Percentiles rank a stretch among this genome's conserved stretches.
These are phyloP conservation scores for Cyanistes caeruleus DNA, from an alignment of 2,113 vertebrate species.

Conservation along the genomic window DNA sequence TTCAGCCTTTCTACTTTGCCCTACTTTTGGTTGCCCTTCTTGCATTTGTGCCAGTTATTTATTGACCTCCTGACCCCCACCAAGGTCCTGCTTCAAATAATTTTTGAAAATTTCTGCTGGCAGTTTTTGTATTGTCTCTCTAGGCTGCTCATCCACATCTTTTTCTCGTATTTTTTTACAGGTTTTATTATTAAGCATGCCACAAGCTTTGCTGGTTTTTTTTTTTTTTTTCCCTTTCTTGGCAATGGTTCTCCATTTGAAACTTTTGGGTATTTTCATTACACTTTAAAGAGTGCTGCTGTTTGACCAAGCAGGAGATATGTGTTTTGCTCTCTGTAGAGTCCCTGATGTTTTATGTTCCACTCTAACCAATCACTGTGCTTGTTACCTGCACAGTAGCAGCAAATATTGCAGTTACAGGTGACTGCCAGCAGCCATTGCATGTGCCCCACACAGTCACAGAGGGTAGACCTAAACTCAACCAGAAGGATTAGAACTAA, in stretches of 20 bases:
- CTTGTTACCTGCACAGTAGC: neutral
- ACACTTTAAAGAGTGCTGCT: neutral
- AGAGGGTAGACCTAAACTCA: neutral
- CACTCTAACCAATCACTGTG: rapidly evolving
- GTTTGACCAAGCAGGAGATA: neutral
- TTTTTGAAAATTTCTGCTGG: neutral
- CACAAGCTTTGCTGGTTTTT: neutral
- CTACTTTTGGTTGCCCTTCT: neutral
- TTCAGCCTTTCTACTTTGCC: neutral
- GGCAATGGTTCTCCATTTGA: neutral
- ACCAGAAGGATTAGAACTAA: neutral
- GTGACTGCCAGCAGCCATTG: neutral
- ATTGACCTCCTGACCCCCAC: neutral
- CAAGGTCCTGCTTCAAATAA: neutral
- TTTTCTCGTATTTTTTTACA: neutral
- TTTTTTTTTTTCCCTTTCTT: neutral
- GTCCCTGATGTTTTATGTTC: neutral
- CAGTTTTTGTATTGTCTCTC: neutral
- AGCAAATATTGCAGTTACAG: neutral
- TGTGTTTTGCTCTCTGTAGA: neutral
- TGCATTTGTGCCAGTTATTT: neutral
- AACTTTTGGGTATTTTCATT: neutral
- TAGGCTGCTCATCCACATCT: neutral
- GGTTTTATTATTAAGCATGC: neutral
- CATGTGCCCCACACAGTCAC: neutral